phyloP scores from a whole-genome alignment of 1,140 invertebrate genomes.

The Ectropis grisescens region DNA sequence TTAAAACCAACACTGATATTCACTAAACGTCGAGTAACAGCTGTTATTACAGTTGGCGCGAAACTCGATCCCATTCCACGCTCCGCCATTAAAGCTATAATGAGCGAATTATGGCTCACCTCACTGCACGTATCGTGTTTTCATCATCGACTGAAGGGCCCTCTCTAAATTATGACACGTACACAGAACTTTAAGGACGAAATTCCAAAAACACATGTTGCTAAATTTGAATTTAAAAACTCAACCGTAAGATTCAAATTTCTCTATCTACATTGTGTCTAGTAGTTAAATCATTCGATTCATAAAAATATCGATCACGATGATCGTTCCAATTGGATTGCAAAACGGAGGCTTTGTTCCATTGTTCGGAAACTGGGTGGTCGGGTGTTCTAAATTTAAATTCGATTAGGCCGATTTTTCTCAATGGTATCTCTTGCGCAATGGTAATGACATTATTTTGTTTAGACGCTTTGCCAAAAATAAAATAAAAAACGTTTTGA shows the following conservation, averaged over 20 bases:
- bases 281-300: no score
- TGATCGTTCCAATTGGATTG: constrained; percentile 14
- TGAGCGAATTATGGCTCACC: constrained; percentile 24
- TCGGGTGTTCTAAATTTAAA: constrained; percentile 11
- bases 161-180: not conserved
- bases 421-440: no score
- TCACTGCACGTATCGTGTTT: constrained; percentile 25
- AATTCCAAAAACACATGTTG: constrained; percentile 6
- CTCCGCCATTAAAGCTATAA: constrained; percentile 26
- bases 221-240: no score
- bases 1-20: no score
- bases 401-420: not conserved
- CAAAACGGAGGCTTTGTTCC: constrained; percentile 14
- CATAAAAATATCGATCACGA: constrained; percentile 22
- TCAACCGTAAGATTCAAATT: no score
- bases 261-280: no score
- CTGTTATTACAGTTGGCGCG: constrained; percentile 17
- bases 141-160: constrained; percentile 32
- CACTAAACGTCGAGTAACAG: constrained; percentile 1
- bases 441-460: no score
- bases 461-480: no score
- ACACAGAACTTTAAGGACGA: constrained; percentile 8
- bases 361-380: constrained; percentile 10
- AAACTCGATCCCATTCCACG: constrained; percentile 26
- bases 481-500: no score